A percentile compares a stretch with the other conserved stretches of the same genome.
Evolutionary conservation across 2,113 vertebrate species (phyloP).

Genomic region (Aepyceros melampus): DNA sequence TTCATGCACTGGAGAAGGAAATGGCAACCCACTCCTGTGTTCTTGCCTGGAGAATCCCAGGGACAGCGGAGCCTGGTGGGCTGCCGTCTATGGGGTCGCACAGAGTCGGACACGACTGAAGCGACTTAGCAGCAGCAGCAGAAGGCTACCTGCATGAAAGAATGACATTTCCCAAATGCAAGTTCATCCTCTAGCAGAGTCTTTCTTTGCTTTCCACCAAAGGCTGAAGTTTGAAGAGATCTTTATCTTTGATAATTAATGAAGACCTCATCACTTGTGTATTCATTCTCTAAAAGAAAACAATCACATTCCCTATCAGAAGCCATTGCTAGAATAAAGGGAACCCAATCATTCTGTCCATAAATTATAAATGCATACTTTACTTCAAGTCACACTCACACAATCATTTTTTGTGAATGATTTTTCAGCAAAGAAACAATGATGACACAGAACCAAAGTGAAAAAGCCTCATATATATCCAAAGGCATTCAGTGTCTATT

Average conservation of each 20-base stretch:
- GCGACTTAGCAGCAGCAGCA: too few relatives aligned
- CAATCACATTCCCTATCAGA: background rate
- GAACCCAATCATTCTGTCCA: background rate
- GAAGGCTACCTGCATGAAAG: background rate
- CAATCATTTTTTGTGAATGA: background rate
- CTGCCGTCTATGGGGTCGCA: too few relatives aligned
- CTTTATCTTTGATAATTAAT: background rate
- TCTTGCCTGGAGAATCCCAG: too few relatives aligned
- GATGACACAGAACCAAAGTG: constrained; percentile 7
- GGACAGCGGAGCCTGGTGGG: too few relatives aligned
- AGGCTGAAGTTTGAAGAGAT: background rate
- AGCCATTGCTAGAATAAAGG: background rate
- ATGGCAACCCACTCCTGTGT: too few relatives aligned
- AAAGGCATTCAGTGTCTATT: background rate
- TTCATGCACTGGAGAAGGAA: too few relatives aligned
- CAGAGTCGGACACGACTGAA: too few relatives aligned
- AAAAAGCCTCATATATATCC: background rate
- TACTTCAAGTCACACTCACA: constrained; percentile 22
- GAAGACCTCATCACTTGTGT: background rate
- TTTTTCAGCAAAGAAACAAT: background rate
- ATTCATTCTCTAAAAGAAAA: background rate
- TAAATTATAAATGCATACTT: background rate
- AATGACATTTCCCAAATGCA: background rate
- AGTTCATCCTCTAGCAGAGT: background rate
- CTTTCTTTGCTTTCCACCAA: background rate